These are phyloP conservation scores for Pocillopora meandrina DNA, from an alignment of 92 coral and sea anemone species.

Conservation along the genomic window DNA sequence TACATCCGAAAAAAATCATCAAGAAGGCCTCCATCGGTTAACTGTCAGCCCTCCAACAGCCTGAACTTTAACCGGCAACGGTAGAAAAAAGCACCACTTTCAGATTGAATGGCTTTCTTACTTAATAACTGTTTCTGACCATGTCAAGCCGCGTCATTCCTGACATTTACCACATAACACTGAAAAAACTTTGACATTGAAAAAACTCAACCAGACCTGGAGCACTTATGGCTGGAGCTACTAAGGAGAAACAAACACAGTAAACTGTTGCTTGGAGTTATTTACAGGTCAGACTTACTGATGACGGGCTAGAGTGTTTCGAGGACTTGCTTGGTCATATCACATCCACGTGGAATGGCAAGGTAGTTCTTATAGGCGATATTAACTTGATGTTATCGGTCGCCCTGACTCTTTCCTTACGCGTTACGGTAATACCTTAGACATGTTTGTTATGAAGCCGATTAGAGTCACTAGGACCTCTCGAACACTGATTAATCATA, in stretches of 20 bases:
- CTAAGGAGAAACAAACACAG: background rate
- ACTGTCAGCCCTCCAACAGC: too few relatives aligned
- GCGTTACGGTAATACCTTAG: background rate
- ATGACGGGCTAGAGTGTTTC: background rate
- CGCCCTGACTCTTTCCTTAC: constrained; percentile 1
- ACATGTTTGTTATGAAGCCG: too few relatives aligned
- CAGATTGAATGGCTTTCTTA: too few relatives aligned
- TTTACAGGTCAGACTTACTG: background rate
- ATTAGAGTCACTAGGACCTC: too few relatives aligned
- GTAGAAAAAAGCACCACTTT: too few relatives aligned
- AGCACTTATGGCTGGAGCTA: background rate
- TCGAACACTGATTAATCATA: background rate
- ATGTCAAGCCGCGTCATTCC: too few relatives aligned
- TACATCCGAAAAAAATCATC: too few relatives aligned
- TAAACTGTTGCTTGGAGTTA: constrained; percentile 5
- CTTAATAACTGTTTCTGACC: too few relatives aligned
- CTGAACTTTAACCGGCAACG: too few relatives aligned
- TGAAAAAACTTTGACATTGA: background rate
- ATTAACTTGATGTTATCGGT: background rate
- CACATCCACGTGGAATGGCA: background rate
- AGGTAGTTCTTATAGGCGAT: background rate
- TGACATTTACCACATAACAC: too few relatives aligned
- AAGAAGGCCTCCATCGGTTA: too few relatives aligned
- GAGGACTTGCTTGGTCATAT: too few relatives aligned
- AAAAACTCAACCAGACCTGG: constrained; percentile 9